Evolutionary conservation across 2,113 vertebrate genomes (phyloP), one percentile per base, ranked within the genome.

Genomic region (Silurus glanis): DNA sequence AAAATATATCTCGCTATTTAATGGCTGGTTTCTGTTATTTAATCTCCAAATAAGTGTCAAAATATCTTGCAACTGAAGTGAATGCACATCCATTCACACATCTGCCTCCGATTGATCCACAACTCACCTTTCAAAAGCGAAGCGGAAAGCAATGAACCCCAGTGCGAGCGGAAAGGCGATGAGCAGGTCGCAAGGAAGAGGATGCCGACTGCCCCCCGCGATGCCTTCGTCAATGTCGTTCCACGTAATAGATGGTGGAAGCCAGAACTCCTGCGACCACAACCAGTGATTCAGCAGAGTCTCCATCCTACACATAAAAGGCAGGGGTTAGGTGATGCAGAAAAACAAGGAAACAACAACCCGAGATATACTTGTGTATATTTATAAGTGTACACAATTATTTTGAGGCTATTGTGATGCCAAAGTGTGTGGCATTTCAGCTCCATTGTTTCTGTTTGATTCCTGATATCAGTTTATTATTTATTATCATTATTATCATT

Each of bases 81-180:
- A 67, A 45, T 72, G 69, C 69, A 17, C 17, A 7, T 47, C 37
- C 28, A 71, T 13, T 71, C 14, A 71, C 0, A 2, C 62, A 64
- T 78, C 37, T 21, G 72, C 28, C 37, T 75, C 4, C 8, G 55
- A 59, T 59, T 12, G 13, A 66, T 66, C 25, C 61, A 58, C 45
- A 56, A 79, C 95, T 94, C 88, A 97, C 98, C 97, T 97, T 91
- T 98, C 97, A 64, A 97, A 97, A 85, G 91, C 37, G 53, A 92
- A 91, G 49, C 97, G 96, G 45, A 95, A 1, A 7, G 66, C 93
- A 12, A 97, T 90, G 83, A 99, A 94, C 74, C 90, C 87, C 4
- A 98, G 89, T 0, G 96, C 95, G 88, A 97, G 89, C 0, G 97
- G 97, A 47, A 98, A 49, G 0, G 94, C 91, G 55, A 94, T 90